These are phyloP conservation scores for Diploscapter pachys DNA, from an alignment of 1,140 invertebrate genomes.

Conservation along the genomic window DNA sequence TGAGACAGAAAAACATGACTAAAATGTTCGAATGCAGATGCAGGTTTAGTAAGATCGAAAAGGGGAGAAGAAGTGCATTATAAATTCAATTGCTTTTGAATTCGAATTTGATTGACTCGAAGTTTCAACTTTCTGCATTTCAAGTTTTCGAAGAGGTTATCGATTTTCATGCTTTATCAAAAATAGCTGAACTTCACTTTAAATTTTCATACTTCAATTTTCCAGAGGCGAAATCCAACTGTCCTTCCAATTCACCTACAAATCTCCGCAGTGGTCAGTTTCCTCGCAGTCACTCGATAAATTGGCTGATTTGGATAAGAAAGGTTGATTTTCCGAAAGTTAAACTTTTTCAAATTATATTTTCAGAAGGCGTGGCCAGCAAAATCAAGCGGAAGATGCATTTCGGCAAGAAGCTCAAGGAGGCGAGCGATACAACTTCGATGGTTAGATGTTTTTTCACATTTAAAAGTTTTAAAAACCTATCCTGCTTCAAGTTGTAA, in stretches of 20 bases:
- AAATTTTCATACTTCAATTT: background rate
- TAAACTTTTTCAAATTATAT: background rate
- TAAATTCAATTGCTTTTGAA: no score
- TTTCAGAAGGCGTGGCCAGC: slow-evolving; percentile 11
- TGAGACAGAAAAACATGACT: no score
- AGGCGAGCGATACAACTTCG: slow-evolving; percentile 29
- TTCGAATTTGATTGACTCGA: no score
- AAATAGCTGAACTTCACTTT: no score
- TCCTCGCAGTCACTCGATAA: slow-evolving; percentile 17
- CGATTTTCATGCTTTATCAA: no score
- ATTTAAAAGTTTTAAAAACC: background rate
- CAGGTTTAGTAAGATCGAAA: no score
- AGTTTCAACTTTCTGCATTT: no score
- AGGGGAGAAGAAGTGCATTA: no score
- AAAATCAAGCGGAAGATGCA: slow-evolving; percentile 36
- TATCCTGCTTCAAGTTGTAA: no score
- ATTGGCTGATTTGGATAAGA: background rate
- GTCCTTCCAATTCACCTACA: slow-evolving; percentile 22
- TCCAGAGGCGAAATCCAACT: slow-evolving; percentile 33
- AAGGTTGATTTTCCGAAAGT: background rate
- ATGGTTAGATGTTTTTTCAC: slow-evolving; percentile 16
- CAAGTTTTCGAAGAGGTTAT: no score
- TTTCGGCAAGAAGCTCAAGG: slow-evolving; percentile 14
- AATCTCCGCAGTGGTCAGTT: slow-evolving; percentile 23
- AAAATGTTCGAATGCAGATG: no score